These are phyloP conservation scores for Chlorodrepanis virens DNA, from an alignment of 2,113 vertebrate genomes.

Conservation along the genomic window DNA sequence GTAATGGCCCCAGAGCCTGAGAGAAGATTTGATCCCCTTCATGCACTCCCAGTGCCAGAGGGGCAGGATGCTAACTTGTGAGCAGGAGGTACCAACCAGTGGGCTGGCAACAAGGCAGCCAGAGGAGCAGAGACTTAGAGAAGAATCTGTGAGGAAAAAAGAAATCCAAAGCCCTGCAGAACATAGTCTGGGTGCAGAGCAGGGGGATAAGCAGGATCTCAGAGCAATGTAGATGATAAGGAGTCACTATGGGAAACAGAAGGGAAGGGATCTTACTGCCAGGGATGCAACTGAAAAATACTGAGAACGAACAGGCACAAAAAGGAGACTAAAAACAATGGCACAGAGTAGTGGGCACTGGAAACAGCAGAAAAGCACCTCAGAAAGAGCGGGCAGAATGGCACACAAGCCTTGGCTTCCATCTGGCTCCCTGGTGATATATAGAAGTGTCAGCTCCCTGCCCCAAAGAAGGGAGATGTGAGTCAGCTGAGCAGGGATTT, in stretches of 20 bases:
- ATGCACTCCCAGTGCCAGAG: background rate
- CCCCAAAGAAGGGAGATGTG: background rate
- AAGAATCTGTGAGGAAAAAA: background rate
- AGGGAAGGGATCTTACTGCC: background rate
- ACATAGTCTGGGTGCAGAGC: background rate
- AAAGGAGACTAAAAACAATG: background rate
- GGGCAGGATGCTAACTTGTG: background rate
- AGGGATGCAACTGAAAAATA: background rate
- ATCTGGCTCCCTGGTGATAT: background rate
- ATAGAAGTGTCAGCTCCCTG: background rate
- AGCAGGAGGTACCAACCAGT: background rate
- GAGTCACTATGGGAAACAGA: background rate
- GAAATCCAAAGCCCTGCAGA: background rate
- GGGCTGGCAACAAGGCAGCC: background rate
- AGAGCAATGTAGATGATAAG: background rate
- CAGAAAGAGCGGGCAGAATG: background rate
- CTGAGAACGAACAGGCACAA: background rate
- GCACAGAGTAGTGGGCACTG: background rate
- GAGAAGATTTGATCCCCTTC: background rate
- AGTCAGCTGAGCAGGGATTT: background rate
- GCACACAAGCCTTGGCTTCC: rapidly evolving
- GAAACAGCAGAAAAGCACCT: background rate
- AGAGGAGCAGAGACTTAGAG: background rate
- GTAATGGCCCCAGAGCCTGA: background rate
- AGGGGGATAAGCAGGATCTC: background rate